A percentile compares a stretch with the other conserved stretches of the same genome.
phyloP scores from a whole-genome alignment of 2,888 invertebrate genomes.

The Drosophila buzzatii region DNA sequence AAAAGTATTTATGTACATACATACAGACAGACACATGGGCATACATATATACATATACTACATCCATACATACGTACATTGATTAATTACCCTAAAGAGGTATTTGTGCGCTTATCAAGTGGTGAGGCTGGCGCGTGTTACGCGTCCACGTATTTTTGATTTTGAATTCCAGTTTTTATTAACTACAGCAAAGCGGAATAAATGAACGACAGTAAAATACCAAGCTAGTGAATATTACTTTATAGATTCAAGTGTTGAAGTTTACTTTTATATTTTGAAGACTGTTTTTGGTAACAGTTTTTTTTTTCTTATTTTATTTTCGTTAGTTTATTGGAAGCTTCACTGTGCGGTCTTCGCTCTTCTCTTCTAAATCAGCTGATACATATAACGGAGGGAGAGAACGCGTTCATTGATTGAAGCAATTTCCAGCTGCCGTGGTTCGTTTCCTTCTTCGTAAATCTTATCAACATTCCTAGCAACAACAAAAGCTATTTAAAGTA shows the following conservation, averaged over 20 bases:
- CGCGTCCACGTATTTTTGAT: slow-evolving; percentile 40
- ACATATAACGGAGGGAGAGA: slow-evolving; percentile 28
- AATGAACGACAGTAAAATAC: slow-evolving; percentile 23
- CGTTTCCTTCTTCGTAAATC: slow-evolving; percentile 56
- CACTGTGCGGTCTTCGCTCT: slow-evolving; percentile 20
- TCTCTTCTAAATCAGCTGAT: slow-evolving; percentile 51
- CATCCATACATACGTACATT: background rate
- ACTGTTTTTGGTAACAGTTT: background rate
- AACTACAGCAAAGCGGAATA: slow-evolving; percentile 15
- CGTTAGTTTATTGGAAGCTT: background rate
- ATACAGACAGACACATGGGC: background rate
- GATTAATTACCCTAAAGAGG: slow-evolving; percentile 49
- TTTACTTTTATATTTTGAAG: background rate
- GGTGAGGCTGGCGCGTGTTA: slow-evolving; percentile 70
- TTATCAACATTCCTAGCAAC: slow-evolving; percentile 40
- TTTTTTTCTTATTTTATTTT: background rate
- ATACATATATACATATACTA: background rate
- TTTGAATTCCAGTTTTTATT: slow-evolving; percentile 25
- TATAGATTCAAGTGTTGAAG: background rate
- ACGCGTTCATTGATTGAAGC: slow-evolving; percentile 71
- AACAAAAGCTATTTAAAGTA: slow-evolving; percentile 41
- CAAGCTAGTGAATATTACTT: background rate
- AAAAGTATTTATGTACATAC: background rate
- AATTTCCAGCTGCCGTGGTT: slow-evolving; percentile 58
- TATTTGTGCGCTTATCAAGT: slow-evolving; percentile 64